Evolutionary conservation across 2,113 vertebrate species (phyloP).

Genomic region (Mastomys coucha): DNA sequence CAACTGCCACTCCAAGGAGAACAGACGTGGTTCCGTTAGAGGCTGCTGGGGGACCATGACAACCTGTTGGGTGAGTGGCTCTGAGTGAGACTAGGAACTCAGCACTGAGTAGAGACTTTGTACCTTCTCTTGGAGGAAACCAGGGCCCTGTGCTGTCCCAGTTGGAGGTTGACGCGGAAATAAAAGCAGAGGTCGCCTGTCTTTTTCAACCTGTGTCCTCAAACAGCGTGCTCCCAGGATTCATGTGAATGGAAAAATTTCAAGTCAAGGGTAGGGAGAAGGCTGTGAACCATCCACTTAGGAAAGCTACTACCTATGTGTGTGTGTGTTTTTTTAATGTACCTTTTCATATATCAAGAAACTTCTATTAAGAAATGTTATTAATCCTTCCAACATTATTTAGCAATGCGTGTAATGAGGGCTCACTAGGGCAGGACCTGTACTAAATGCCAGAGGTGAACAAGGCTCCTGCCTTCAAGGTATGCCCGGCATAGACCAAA

Average conservation of each 20-base stretch:
- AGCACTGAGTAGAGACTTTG: conserved; percentile 39
- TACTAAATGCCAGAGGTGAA: neutral
- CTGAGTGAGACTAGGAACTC: neutral
- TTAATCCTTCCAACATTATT: neutral
- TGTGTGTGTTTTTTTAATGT: neutral
- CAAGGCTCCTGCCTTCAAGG: neutral
- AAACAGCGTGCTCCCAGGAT: neutral
- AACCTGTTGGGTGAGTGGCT: conserved; percentile 68
- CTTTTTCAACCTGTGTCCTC: neutral
- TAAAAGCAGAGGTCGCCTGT: neutral
- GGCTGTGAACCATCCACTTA: neutral
- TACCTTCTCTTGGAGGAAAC: conserved; percentile 38
- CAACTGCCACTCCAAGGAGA: conserved; percentile 82
- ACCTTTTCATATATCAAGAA: neutral
- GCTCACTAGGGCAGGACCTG: neutral
- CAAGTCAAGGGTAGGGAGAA: neutral
- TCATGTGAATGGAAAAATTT: conserved; percentile 29
- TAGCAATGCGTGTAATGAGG: neutral
- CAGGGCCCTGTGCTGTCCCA: neutral
- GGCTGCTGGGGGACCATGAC: conserved; percentile 57
- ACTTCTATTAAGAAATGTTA: neutral
- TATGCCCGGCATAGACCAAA: neutral
- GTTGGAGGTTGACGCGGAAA: neutral
- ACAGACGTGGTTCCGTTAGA: conserved; percentile 79
- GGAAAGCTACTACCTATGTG: neutral